A percentile compares a stretch with the other conserved stretches of the same genome.
phyloP scores from a whole-genome alignment of 2,113 vertebrate species.

The Crocuta crocuta region DNA sequence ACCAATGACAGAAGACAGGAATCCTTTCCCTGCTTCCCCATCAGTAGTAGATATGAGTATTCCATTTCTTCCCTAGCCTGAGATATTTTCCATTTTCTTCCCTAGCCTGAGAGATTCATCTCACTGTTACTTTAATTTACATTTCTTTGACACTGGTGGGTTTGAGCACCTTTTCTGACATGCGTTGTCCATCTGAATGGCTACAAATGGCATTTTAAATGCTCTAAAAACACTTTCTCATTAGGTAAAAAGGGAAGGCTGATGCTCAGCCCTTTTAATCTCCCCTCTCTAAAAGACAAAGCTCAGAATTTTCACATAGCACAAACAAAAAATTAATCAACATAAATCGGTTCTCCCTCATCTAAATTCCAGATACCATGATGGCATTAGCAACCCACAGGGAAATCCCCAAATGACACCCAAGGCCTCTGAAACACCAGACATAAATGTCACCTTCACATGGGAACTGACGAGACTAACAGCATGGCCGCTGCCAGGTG shows the following conservation, averaged over 20 bases:
- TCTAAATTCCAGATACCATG: neutral
- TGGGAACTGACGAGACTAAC: neutral
- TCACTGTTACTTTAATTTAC: neutral
- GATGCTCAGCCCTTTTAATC: neutral
- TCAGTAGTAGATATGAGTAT: neutral
- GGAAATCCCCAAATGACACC: neutral
- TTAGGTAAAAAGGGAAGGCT: slow-evolving; percentile 6
- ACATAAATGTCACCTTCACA: neutral
- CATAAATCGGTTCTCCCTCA: neutral
- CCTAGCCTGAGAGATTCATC: neutral
- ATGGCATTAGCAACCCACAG: neutral
- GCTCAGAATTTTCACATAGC: neutral
- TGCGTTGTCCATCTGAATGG: neutral
- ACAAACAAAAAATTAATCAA: neutral
- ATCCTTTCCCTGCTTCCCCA: neutral
- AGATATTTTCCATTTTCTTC: neutral
- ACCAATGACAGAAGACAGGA: neutral
- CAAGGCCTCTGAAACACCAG: neutral
- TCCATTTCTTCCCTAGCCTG: neutral
- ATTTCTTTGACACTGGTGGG: neutral
- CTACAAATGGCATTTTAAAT: neutral
- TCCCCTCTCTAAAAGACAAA: slow-evolving; percentile 17
- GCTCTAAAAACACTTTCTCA: neutral
- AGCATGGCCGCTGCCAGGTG: neutral
- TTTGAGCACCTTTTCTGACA: neutral